Conservation (phyloP, 2,888 invertebrate species). For the Hemithea aestivaria region DNA sequence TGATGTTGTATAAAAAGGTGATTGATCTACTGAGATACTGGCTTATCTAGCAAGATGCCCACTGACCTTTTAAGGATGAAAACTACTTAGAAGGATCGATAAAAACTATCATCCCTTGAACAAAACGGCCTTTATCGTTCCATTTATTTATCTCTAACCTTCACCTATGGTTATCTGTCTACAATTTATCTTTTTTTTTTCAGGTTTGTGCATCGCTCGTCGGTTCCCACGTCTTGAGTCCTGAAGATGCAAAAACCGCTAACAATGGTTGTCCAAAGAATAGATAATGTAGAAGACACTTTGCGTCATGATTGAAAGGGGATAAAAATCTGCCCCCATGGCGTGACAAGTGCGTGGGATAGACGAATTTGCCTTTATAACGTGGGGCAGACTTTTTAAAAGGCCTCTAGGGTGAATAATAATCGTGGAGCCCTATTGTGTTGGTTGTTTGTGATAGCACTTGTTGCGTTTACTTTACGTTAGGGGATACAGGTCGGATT, state of each 20-base stretch:
- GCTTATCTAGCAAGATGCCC: not conserved
- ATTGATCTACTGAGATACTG: not conserved
- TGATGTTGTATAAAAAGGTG: not conserved
- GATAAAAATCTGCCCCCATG: constrained; percentile 49
- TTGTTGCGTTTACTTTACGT: constrained; percentile 42
- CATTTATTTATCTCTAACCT: constrained; percentile 6
- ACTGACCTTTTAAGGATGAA: not conserved
- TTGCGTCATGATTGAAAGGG: constrained; percentile 47
- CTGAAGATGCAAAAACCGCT: constrained; percentile 53
- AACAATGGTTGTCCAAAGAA: constrained; percentile 40
- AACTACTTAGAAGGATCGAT: not conserved
- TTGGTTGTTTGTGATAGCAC: constrained; percentile 52
- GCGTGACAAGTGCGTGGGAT: constrained; percentile 65
- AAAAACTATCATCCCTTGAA: constrained; percentile 1
- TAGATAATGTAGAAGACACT: constrained; percentile 42
- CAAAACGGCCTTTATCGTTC: constrained; percentile 1
- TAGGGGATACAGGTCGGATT: too few species aligned
- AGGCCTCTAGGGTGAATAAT: constrained; percentile 34
- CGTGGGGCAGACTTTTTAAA: constrained; percentile 11
- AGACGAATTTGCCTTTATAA: constrained; percentile 31
- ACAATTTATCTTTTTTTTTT: constrained; percentile 38
- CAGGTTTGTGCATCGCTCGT: constrained; percentile 32
- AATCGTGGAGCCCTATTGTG: constrained; percentile 36
- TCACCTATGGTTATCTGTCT: constrained; percentile 12
- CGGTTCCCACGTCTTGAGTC: constrained; percentile 50